Conservation (phyloP, 1,140 invertebrate species). For the Leguminivora glycinivorella region DNA sequence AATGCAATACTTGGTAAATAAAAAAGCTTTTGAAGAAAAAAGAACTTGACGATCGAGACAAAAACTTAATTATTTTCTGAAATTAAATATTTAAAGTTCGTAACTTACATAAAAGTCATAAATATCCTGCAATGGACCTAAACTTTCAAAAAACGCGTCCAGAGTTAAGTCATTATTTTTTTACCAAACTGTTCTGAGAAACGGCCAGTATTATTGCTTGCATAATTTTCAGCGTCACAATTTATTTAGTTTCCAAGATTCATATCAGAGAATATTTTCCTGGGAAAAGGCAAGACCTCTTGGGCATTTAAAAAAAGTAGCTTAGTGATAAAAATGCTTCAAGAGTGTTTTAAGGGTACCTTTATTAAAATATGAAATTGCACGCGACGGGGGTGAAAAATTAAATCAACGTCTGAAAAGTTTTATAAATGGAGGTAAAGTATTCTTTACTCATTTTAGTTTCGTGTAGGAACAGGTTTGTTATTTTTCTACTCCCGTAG, state of each 20-base stretch:
- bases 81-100: no score
- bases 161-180: neutral
- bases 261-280: neutral
- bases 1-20: no score
- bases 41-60: neutral
- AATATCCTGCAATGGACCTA: neutral
- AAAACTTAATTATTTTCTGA: no score
- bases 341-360: slow-evolving; percentile 17
- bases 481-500: no score
- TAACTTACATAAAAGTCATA: neutral
- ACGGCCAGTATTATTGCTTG: slow-evolving; percentile 15
- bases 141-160: neutral
- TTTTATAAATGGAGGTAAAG: neutral
- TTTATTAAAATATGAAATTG: slow-evolving; percentile 24
- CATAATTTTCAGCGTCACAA: neutral
- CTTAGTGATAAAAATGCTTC: slow-evolving; percentile 22
- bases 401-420: neutral
- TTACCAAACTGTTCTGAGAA: neutral
- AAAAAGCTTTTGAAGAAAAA: no score
- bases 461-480: neutral
- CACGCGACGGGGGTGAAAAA: neutral
- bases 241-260: slow-evolving; percentile 27
- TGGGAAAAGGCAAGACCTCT: slow-evolving; percentile 8
- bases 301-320: slow-evolving; percentile 2
- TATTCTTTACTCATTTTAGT: neutral